These are phyloP conservation scores for Dolichoris vasculosae DNA, from an alignment of 1,140 invertebrate genomes.

Conservation along the genomic window DNA sequence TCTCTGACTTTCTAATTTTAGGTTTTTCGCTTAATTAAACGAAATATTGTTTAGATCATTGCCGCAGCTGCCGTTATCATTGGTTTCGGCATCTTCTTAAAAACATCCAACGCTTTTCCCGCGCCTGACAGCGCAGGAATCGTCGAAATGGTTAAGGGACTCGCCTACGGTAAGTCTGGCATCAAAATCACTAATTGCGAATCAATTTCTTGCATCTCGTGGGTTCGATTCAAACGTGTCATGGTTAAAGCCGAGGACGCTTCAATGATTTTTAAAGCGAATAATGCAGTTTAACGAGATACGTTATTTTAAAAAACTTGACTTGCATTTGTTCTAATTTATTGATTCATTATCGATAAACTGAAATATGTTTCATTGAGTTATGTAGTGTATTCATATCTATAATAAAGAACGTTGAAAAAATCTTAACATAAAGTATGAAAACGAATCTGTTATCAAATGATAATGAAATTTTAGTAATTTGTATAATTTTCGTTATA, in stretches of 20 bases:
- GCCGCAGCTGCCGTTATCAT: background rate
- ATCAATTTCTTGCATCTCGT: background rate
- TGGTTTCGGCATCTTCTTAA: background rate
- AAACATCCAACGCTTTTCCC: slow-evolving; percentile 36
- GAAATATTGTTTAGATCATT: slow-evolving; percentile 34
- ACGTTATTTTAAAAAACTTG: too few species aligned
- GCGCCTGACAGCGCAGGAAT: slow-evolving; percentile 66
- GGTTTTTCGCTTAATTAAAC: slow-evolving; percentile 13
- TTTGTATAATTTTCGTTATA: too few species aligned
- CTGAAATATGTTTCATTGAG: too few species aligned
- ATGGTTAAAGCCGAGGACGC: background rate
- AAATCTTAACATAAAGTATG: too few species aligned
- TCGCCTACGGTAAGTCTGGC: slow-evolving; percentile 66
- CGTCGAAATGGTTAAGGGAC: slow-evolving; percentile 65
- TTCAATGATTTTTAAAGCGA: background rate
- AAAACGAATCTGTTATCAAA: too few species aligned
- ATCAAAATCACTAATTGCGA: background rate
- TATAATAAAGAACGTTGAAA: too few species aligned
- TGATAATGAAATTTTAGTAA: too few species aligned
- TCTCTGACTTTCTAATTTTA: slow-evolving; percentile 25
- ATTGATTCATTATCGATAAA: too few species aligned
- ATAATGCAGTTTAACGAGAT: too few species aligned
- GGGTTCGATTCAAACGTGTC: slow-evolving; percentile 27
- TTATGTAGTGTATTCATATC: too few species aligned
- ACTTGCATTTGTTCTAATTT: too few species aligned